These are phyloP conservation scores for Tapirus terrestris DNA, from an alignment of 2,113 vertebrate species.

Conservation along the genomic window DNA sequence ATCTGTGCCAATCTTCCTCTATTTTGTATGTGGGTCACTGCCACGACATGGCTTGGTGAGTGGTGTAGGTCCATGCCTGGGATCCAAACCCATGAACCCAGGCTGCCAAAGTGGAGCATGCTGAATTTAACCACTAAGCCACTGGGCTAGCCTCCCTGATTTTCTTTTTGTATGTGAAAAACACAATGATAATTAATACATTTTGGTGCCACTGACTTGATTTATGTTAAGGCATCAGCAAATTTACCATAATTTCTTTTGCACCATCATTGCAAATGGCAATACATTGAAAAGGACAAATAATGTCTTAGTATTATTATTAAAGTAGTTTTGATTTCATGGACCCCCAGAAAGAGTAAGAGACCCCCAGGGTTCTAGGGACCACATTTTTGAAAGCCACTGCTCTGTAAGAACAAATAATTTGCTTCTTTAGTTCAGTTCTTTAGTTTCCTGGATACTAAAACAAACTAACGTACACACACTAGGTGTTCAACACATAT, in stretches of 20 bases:
- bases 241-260: not conserved
- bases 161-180: not conserved
- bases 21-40: too few species aligned
- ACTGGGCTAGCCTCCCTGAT: too few species aligned
- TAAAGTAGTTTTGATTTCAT: not conserved
- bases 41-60: too few species aligned
- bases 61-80: too few species aligned
- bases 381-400: not conserved
- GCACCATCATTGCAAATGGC: not conserved
- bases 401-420: not conserved
- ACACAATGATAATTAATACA: not conserved
- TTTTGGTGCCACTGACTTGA: not conserved
- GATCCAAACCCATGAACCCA: too few species aligned
- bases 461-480: not conserved
- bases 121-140: too few species aligned
- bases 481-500: not conserved
- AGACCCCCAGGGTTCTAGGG: not conserved
- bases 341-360: not conserved
- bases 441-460: not conserved
- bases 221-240: not conserved
- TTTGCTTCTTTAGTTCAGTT: slow-evolving; percentile 23
- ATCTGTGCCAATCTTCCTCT: too few species aligned
- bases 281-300: not conserved
- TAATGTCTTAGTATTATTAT: not conserved
- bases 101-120: too few species aligned